Evolutionary conservation across 2,113 vertebrate species (phyloP).

Genomic region (Boleophthalmus pectinirostris): DNA sequence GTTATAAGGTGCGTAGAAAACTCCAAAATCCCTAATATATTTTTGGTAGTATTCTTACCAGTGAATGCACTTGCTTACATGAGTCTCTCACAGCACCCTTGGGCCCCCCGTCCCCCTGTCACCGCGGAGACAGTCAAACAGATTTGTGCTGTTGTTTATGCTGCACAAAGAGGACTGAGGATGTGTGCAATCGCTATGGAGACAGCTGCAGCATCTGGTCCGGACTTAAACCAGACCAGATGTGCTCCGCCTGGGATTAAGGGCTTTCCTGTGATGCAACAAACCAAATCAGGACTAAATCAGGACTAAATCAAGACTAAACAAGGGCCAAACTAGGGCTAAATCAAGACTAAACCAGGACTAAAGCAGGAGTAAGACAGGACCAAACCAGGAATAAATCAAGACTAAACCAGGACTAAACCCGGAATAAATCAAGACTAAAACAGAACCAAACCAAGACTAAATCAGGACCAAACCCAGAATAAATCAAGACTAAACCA

Average conservation of each 20-base stretch:
- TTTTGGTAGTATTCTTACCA: too few relatives aligned
- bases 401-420: too few relatives aligned
- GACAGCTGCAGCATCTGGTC: slow-evolving; percentile 18
- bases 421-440: too few relatives aligned
- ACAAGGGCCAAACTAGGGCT: too few relatives aligned
- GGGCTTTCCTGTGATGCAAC: slow-evolving; percentile 43
- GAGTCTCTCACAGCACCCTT: not conserved
- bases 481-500: too few relatives aligned
- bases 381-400: too few relatives aligned
- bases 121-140: not conserved
- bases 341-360: too few relatives aligned
- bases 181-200: not conserved
- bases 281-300: slow-evolving; percentile 6
- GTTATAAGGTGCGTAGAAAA: too few relatives aligned
- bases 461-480: too few relatives aligned
- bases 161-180: not conserved
- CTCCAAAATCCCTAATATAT: too few relatives aligned
- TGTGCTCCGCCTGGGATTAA: slow-evolving; percentile 43
- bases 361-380: too few relatives aligned
- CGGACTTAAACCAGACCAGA: slow-evolving; percentile 39
- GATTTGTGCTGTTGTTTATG: slow-evolving; percentile 1
- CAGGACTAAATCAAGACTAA: not conserved
- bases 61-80: not conserved
- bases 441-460: too few relatives aligned
- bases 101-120: not conserved